A percentile compares a stretch with the other conserved stretches of the same genome.
Evolutionary conservation across 1,140 invertebrate genomes (phyloP).

Genomic region (Araneus ventricosus): DNA sequence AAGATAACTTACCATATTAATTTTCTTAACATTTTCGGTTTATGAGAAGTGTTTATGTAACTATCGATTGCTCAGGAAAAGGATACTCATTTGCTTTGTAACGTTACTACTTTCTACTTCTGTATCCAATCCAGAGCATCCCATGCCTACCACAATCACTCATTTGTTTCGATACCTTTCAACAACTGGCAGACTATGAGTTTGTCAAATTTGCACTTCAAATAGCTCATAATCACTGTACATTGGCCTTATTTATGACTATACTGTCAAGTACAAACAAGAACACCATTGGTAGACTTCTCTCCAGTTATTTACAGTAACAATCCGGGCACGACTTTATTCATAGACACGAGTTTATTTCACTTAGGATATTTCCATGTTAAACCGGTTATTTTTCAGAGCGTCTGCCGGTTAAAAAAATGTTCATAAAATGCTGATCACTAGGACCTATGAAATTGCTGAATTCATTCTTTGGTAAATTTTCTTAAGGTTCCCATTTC

Average conservation of each 20-base stretch:
- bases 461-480: not conserved
- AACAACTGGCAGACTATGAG: conserved; percentile 77
- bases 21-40: too few species aligned
- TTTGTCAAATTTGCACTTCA: too few species aligned
- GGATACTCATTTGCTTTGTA: too few species aligned
- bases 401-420: not conserved
- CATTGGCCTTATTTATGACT: conserved; percentile 76
- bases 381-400: conserved; percentile 65
- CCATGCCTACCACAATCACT: conserved; percentile 79
- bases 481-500: conserved; percentile 36
- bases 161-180: conserved; percentile 77
- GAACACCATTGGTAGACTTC: conserved; percentile 61
- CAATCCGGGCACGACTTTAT: conserved; percentile 78
- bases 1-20: too few species aligned
- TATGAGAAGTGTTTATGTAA: too few species aligned
- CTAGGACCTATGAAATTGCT: not conserved
- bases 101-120: too few species aligned
- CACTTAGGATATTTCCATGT: conserved; percentile 73
- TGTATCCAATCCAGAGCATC: conserved; percentile 77
- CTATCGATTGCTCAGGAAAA: too few species aligned
- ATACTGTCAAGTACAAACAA: conserved; percentile 78
- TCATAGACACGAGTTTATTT: conserved; percentile 78
- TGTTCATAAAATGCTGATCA: not conserved
- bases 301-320: conserved; percentile 76
- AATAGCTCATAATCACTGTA: too few species aligned